Base-by-base conservation (phyloP, 2,113 vertebrate genomes). In the Notiomystis cincta region DNA sequence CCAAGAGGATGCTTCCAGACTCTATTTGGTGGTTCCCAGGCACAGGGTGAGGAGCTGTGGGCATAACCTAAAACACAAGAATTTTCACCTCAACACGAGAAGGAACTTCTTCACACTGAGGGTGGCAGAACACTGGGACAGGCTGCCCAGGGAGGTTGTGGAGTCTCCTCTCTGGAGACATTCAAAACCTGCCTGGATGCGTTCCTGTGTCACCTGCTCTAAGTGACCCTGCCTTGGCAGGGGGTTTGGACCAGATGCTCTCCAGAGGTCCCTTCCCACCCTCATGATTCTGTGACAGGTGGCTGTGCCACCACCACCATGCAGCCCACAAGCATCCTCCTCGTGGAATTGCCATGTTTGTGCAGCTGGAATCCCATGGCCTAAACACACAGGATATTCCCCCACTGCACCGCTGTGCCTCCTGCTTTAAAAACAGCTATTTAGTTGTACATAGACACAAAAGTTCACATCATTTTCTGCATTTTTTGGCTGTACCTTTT, bases 391-490 rank as follows among this genome's bases (percentile, higher is more conserved):
- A 11, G 40, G 9, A 3, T 6, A 33, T 33, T 66, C 30, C 2
- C 9, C 23, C 54, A 16, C 13, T 70, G 31, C 40, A 10, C 18
- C 1, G 2, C 45, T 8, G 6, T 11, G 57, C 10, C 1, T 54
- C 40, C 3, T 20, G 38, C 20, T 28, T 21, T 47, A 16, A 58
- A 87, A 81, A 28, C 4, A 11, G 9, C 7, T 7, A 0, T 30
- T 86, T 7, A 11, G 24, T 20, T 25, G 23, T 50, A 8, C 1
- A 0, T 9, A 4, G 3, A 2, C 1, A 11, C n/a, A 67, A 31
- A 82, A 42, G 31, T 25, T 11, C 13, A 51, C 10, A 2, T 28
- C 0, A 0, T 18, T 35, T 73, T 31, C 33, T 21, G 13, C 37
- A 31, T 38, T 38, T 24, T 20, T 47, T 66, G 31, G 23, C 70